Evolutionary conservation across 2,113 vertebrate species (phyloP), one percentile per base, ranked within the genome.

Genomic region (Heteronetta atricapilla): DNA sequence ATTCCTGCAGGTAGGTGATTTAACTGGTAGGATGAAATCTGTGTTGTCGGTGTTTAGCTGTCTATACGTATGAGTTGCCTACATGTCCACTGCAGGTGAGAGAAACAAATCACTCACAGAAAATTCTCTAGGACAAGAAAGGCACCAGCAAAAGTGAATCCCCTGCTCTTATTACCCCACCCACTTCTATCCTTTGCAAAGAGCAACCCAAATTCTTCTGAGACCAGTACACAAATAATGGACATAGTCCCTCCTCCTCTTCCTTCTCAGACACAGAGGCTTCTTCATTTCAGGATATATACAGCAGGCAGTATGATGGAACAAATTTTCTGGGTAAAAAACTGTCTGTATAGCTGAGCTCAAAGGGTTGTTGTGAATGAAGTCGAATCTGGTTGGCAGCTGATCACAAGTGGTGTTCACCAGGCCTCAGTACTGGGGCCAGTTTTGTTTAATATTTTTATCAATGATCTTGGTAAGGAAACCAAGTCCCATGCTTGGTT

Each of bases 41-140:
- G 29, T 15, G 29, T 38, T 26, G 11, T 22, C 36, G 38, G 15
- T 0, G 1, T 68, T 50, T 29, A 55, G 3, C 16, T 81, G 13
- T 25, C 15, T n/a, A 28, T 73, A 81, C 10, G 90, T 53, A 52
- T 11, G 8, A 12, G 34, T n/a, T 77, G 26, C 13, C 34, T 86
- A 34, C 14, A 15, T 42, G 8, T 2, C 13, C 10, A 18, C 4
- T 38, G 10, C 14, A 72, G 7, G 11, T 55, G 18, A 50, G 40
- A 77, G 34, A 44, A 46, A 25, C 48, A 56, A 50, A 12, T 46
- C 5, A 14, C 7, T 40, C 8, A 6, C 48, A 66, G 26, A 58
- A 88, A 62, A 33, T 4, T 5, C 67, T 22, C 9, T 36, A 63
- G 56, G 8, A n/a, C 21, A 33, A 70, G 31, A 60, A 5, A 59